A percentile compares a stretch with the other conserved stretches of the same genome.
Evolutionary conservation across 92 coral and sea anemone genomes (phyloP).

Genomic region (Phenganax subtilis): DNA sequence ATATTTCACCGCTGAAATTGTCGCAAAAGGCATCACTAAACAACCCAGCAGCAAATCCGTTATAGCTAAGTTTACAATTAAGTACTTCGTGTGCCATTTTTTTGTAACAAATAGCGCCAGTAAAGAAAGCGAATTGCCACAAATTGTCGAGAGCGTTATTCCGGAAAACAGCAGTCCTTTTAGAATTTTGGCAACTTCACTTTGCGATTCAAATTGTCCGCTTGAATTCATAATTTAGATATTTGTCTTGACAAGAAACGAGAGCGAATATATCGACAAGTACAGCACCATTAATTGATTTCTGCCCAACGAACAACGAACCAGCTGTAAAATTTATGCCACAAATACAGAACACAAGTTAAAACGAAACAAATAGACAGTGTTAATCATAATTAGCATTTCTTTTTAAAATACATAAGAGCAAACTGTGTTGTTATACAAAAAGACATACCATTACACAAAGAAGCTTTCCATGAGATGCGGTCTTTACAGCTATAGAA

Average conservation of each 20-base stretch:
- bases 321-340: conserved; percentile 20
- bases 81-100: background rate
- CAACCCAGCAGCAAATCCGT: conserved; percentile 12
- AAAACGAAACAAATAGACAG: background rate
- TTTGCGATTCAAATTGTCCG: background rate
- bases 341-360: background rate
- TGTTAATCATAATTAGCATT: background rate
- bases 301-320: background rate
- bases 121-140: conserved; percentile 1
- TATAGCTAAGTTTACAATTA: conserved; percentile 19
- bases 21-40: conserved; percentile 19
- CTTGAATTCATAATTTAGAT: background rate
- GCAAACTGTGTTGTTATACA: too few species aligned
- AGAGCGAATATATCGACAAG: background rate
- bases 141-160: background rate
- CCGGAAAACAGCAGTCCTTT: background rate
- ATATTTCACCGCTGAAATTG: conserved; percentile 1
- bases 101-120: conserved; percentile 8
- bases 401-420: background rate
- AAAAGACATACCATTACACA: too few species aligned
- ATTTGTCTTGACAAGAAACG: background rate
- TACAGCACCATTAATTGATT: background rate
- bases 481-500: too few species aligned
- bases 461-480: too few species aligned
- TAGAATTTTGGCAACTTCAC: background rate